These are phyloP conservation scores for Sciurus niger DNA, from an alignment of 2,113 vertebrate genomes.

Conservation along the genomic window DNA sequence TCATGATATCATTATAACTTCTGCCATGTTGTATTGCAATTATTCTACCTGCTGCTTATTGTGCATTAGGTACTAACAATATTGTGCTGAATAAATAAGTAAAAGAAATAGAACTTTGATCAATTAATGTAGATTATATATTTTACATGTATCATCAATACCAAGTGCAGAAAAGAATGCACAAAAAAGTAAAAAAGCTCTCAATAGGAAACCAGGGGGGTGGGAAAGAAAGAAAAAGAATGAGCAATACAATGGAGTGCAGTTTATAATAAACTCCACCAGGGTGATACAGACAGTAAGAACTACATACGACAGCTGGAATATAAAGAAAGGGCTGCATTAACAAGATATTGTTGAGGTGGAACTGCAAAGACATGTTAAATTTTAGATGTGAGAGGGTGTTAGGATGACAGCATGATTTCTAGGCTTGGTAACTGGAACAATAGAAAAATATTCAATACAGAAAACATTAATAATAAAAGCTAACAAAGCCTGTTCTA, in stretches of 20 bases:
- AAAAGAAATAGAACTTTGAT: background rate
- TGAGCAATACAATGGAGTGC: background rate
- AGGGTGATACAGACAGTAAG: background rate
- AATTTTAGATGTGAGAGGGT: conserved; percentile 27
- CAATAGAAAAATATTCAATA: conserved; percentile 58
- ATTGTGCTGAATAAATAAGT: background rate
- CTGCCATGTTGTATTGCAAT: background rate
- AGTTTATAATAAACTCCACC: background rate
- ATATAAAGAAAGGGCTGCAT: conserved; percentile 49
- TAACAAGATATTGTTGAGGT: conserved; percentile 61
- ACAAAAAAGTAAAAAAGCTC: background rate
- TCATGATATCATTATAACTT: background rate
- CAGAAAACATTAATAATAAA: conserved; percentile 68
- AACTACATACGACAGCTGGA: background rate
- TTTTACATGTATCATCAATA: background rate
- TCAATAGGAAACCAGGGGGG: background rate
- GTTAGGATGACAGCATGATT: conserved; percentile 49
- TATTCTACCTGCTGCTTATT: background rate
- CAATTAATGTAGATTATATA: background rate
- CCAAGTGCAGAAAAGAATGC: background rate
- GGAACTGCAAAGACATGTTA: conserved; percentile 43
- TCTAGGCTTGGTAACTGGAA: conserved; percentile 53
- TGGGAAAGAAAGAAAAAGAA: background rate
- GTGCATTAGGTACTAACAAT: background rate
- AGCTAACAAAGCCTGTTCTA: conserved; percentile 50